Base-by-base conservation (phyloP, 1,140 invertebrate genomes). In the Stegodyphus mimosarum region DNA sequence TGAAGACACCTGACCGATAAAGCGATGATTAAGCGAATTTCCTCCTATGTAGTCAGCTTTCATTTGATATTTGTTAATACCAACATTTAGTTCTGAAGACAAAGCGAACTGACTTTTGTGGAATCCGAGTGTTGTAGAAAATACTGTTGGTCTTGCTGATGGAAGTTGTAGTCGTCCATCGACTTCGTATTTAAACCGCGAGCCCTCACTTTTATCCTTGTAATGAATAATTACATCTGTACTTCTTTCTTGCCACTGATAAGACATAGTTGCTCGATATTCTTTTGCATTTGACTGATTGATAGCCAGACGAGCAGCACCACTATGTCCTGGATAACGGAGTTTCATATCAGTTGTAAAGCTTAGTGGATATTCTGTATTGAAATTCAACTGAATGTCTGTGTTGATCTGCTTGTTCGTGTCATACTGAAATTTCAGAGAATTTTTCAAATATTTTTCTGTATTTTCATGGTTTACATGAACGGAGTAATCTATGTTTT, bases 391-490 rank as follows among this genome's bases (percentile, higher is more conserved):
- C 5, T 69, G 51, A n/a, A 78, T 15, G 6, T 77, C 76, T 6
- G 72, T 63, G 7, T 15, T 67, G 6, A 83, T 50, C 70, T 71
- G 2, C 11, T 55, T 84, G 13, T 71, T 86, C 0, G 50, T 60
- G 7, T 55, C 81, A 74, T 84, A 85, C 7, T 80, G 81, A 48
- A 85, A 9, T 49, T 78, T 15, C n/a, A 87, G 15, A 11, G 5
- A 10, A 55, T 85, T 79, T 15, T 76, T 84, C 5, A 84, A n/a
- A 17, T 64, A 49, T 7, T 79, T 55, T 5, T 64, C 77, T 7
- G 76, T 86, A n/a, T 87, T 86, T 48, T 81, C 78, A 55, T 87
- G 83, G 6, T 81, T 77, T 15, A 85, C 17, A 33, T 64, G 53
- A 10, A 87, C 2, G 13, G 67, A 13, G 69, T 80, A 87, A 66